Base-by-base conservation (phyloP, 2,888 invertebrate genomes). In the Heliconius aoede region DNA sequence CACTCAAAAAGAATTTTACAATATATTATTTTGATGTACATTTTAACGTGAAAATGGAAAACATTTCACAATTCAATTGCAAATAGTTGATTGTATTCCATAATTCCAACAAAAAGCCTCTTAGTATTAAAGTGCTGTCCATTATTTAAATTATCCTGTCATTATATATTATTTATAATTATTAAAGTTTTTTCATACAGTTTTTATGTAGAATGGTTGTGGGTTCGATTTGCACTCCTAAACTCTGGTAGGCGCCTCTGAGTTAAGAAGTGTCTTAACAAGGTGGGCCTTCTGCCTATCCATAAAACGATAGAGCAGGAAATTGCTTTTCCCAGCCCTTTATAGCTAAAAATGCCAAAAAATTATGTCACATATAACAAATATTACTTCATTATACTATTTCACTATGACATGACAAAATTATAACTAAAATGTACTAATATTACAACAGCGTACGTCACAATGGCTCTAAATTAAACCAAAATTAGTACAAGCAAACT, bases 401-500 rank as follows among this genome's bases (percentile, higher is more conserved):
- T 55, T 55, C 11, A n/a, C 9, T 55, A 55, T 55, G 55, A 55
- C 9, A 9, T n/a, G n/a, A 55, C 55, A 55, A 55, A 55, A 55
- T 11, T 55, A 55, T n/a, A 9, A 55, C 55, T 55, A 46, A 46
- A 21, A 21, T 2, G 18, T 46, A 8, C 46, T 46, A 7, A 18
- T 46, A 46, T 46, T 46, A 46, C 46, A 46, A 46, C 18, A 13
- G 40, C 36, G 28, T 21, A 28, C n/a, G 8, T 40, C 28, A 40
- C 28, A 28, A 26, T 28, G 36, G 8, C 18, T 32, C 30, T 69
- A 76, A 73, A 58, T 69, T 69, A 36, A 73, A 68, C 69, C n/a
- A 64, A 65, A 55, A 69, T 76, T 69, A 73, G 65, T 55, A 36
- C 30, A 60, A 73, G 69, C 73, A 69, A 62, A 69, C 60, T 15